Conservation (phyloP, 2,797 vertebrate species). For the Falco columbarius region DNA sequence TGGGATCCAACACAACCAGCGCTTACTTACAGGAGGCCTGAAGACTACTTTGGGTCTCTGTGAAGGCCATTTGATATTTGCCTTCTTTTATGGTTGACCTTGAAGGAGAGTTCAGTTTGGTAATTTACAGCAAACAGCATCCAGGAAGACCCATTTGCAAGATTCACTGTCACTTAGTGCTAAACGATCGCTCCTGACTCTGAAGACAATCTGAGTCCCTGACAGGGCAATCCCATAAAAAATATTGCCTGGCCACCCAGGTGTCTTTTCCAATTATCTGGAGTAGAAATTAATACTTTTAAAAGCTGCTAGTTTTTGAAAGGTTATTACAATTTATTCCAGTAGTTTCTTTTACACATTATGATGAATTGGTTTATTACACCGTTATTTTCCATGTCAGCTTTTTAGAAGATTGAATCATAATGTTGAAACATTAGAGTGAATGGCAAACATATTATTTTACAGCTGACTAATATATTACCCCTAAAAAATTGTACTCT, state of each 20-base stretch:
- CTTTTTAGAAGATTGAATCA: slow-evolving; percentile 79
- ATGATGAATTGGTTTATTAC: slow-evolving; percentile 84
- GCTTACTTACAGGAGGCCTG: slow-evolving; percentile 54
- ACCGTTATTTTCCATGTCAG: slow-evolving; percentile 81
- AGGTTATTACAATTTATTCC: slow-evolving; percentile 89
- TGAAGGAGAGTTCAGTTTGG: slow-evolving; percentile 79
- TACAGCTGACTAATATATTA: slow-evolving; percentile 75
- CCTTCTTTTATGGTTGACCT: slow-evolving; percentile 84
- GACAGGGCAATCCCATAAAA: slow-evolving; percentile 89
- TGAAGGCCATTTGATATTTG: slow-evolving; percentile 77
- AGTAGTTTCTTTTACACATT: slow-evolving; percentile 81
- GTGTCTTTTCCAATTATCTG: slow-evolving; percentile 90
- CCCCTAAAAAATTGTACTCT: slow-evolving; percentile 63
- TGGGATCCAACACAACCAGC: slow-evolving; percentile 57
- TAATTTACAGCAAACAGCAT: slow-evolving; percentile 89
- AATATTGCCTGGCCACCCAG: slow-evolving; percentile 83
- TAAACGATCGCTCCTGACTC: slow-evolving; percentile 83
- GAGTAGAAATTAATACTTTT: slow-evolving; percentile 91
- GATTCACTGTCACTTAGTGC: slow-evolving; percentile 89
- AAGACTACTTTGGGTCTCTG: slow-evolving; percentile 46
- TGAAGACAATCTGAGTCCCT: slow-evolving; percentile 87
- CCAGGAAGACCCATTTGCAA: slow-evolving; percentile 87
- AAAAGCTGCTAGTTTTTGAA: slow-evolving; percentile 90
- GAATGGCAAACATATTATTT: slow-evolving; percentile 81
- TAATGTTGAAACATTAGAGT: slow-evolving; percentile 78